These are phyloP conservation scores for Congeria kusceri DNA, from an alignment of 2,888 invertebrate genomes.

Conservation along the genomic window DNA sequence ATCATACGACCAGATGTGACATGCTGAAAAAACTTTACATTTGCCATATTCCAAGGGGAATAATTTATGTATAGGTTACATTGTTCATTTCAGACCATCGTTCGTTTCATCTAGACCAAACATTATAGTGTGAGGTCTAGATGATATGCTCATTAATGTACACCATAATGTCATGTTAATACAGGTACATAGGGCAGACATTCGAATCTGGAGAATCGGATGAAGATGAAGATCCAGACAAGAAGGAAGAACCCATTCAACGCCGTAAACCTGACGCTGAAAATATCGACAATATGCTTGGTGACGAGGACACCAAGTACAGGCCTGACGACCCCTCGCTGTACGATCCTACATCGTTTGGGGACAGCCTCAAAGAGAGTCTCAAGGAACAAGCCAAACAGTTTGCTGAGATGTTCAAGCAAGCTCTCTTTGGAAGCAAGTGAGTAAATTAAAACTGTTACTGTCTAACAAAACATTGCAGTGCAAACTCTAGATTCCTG, in stretches of 20 bases:
- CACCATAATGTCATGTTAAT: neutral
- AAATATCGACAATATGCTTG: slow-evolving; percentile 29
- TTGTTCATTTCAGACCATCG: too few species aligned
- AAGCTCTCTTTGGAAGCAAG: slow-evolving; percentile 39
- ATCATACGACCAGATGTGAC: too few species aligned
- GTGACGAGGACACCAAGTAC: slow-evolving; percentile 36
- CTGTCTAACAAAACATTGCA: too few species aligned
- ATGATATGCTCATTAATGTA: too few species aligned
- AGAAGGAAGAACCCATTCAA: slow-evolving; percentile 34
- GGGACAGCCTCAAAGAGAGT: slow-evolving; percentile 31
- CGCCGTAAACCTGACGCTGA: slow-evolving; percentile 11
- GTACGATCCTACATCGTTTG: slow-evolving; percentile 31
- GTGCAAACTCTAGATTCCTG: too few species aligned
- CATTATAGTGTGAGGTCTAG: too few species aligned
- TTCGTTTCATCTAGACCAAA: too few species aligned
- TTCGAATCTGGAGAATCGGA: slow-evolving; percentile 48
- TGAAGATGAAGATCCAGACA: slow-evolving; percentile 43
- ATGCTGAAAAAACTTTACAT: too few species aligned
- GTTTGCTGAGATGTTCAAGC: slow-evolving; percentile 52
- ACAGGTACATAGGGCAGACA: slow-evolving; percentile 54
- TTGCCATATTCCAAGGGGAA: too few species aligned
- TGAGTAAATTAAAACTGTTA: slow-evolving; percentile 20
- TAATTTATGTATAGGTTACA: too few species aligned
- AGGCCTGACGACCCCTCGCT: slow-evolving; percentile 42
- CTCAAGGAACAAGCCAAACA: slow-evolving; percentile 40